These are phyloP conservation scores for Tokudaia tokunoshimensis DNA, from an alignment of 2,797 vertebrate genomes.

Conservation along the genomic window DNA sequence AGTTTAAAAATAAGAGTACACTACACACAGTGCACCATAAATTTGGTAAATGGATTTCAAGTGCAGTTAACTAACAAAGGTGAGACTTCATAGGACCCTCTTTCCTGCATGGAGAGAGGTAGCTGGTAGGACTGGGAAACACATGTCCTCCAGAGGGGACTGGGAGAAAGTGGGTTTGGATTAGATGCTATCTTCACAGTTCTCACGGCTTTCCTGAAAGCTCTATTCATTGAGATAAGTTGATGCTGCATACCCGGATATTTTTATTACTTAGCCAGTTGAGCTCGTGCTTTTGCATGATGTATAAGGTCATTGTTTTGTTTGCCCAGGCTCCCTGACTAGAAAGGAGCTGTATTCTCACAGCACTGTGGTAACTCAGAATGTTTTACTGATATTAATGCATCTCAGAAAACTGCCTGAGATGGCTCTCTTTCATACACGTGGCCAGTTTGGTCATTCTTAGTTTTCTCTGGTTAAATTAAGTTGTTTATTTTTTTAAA, in stretches of 20 bases:
- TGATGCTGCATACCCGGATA: not conserved
- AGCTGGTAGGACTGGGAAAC: not conserved
- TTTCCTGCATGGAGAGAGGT: not conserved
- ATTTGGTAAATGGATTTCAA: slow-evolving; percentile 47
- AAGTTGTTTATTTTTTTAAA: not conserved
- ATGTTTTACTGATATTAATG: not conserved
- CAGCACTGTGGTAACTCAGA: not conserved
- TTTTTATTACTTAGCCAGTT: slow-evolving; percentile 37
- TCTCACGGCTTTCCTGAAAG: slow-evolving; percentile 13
- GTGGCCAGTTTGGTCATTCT: not conserved
- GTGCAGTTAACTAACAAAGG: slow-evolving; percentile 7
- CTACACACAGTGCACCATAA: slow-evolving; percentile 27
- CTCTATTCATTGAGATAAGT: slow-evolving; percentile 38
- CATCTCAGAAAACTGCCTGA: slow-evolving; percentile 36
- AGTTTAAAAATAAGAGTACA: not conserved
- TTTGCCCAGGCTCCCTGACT: not conserved
- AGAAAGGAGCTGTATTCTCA: slow-evolving; percentile 1
- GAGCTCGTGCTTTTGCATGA: slow-evolving; percentile 36
- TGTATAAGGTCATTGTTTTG: slow-evolving; percentile 44
- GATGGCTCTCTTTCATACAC: not conserved
- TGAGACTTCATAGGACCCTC: not conserved
- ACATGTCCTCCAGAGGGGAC: not conserved
- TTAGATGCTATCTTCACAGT: not conserved
- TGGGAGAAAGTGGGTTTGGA: slow-evolving; percentile 27
- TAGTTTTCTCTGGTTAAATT: slow-evolving; percentile 39